Evolutionary conservation across 1,140 invertebrate genomes (phyloP).

Genomic region (Brachionus paranguensis): DNA sequence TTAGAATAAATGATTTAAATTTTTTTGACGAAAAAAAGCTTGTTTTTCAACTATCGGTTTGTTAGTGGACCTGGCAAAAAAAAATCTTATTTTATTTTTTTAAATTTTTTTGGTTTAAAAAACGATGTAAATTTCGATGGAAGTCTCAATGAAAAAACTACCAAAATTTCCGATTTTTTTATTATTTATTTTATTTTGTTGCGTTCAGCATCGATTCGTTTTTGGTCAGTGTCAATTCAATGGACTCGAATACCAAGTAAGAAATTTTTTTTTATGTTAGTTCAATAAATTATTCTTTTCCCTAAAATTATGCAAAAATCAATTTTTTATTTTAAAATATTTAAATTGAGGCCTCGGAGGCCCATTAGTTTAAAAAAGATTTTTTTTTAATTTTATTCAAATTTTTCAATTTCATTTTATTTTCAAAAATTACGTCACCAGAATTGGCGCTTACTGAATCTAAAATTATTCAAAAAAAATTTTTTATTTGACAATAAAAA

Average conservation of each 20-base stretch:
- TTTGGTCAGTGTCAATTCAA: constrained; percentile 8
- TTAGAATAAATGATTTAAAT: neutral
- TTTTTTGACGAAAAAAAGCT: neutral
- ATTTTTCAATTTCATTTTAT: too few relatives aligned
- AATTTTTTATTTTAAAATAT: too few relatives aligned
- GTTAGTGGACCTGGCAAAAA: neutral
- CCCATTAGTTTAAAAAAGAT: neutral
- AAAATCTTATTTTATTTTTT: neutral
- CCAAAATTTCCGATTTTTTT: neutral
- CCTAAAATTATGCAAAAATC: neutral
- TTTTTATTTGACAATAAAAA: too few relatives aligned
- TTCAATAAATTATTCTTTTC: too few relatives aligned
- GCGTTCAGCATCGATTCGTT: neutral
- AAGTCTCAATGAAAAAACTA: neutral
- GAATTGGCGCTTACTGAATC: too few relatives aligned
- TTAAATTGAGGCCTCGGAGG: neutral
- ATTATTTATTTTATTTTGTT: neutral
- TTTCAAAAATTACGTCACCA: too few relatives aligned
- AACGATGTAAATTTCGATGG: constrained; percentile 1
- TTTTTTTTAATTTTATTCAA: neutral
- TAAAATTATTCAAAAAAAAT: too few relatives aligned
- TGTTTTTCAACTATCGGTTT: neutral
- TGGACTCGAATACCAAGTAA: constrained; percentile 11
- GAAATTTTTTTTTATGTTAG: neutral
- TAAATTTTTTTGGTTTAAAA: neutral